Conservation (phyloP, 2,888 invertebrate species). For the Stenchaetothrips biformis region DNA sequence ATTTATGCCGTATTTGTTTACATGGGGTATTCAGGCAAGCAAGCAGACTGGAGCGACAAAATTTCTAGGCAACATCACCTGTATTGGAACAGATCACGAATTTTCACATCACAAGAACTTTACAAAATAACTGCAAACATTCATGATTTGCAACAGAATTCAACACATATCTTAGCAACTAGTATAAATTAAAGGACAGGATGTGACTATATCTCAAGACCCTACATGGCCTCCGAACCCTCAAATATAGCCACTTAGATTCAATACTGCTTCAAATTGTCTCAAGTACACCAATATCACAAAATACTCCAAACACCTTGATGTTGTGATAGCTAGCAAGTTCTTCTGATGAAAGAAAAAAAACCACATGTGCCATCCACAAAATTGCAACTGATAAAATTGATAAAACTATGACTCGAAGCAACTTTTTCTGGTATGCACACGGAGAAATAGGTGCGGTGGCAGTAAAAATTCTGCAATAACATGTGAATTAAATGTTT, state of each 20-base stretch:
- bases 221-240: background rate
- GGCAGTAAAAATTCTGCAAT: background rate
- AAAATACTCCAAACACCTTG: background rate
- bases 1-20: too few species aligned
- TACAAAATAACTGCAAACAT: background rate
- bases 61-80: background rate
- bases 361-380: conserved; percentile 22
- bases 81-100: background rate
- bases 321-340: conserved; percentile 15
- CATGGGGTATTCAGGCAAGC: too few species aligned
- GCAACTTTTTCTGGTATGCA: too few species aligned
- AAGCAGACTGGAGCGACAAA: too few species aligned
- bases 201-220: background rate
- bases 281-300: background rate
- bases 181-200: background rate
- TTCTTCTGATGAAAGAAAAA: conserved; percentile 22
- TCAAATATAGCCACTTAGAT: background rate
- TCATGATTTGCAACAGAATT: background rate
- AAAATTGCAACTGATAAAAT: background rate
- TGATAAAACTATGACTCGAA: conserved; percentile 1
- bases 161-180: background rate
- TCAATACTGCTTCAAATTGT: background rate
- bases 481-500: background rate
- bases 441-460: background rate
- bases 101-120: background rate